Conservation (phyloP, 2,113 vertebrate species). For the Ondatra zibethicus region DNA sequence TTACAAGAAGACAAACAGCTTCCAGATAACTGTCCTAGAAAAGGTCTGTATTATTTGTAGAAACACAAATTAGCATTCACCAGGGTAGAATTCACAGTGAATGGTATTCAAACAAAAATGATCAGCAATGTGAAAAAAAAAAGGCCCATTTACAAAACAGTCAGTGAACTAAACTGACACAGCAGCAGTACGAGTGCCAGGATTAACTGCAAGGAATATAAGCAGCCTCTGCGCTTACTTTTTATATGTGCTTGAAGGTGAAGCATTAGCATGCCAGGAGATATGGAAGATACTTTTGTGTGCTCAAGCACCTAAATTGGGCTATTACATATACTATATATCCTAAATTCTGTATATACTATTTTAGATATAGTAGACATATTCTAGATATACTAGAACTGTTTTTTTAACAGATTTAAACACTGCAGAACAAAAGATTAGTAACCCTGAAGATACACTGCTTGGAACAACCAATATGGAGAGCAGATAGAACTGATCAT, state of each 20-base stretch:
- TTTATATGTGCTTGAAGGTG: neutral
- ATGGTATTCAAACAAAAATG: neutral
- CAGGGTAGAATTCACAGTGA: neutral
- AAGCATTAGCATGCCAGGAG: neutral
- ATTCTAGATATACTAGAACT: neutral
- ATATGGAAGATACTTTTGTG: neutral
- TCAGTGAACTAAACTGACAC: neutral
- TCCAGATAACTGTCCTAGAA: constrained; percentile 34
- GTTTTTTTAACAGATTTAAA: constrained; percentile 1
- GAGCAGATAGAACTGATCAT: neutral
- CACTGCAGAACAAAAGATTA: neutral
- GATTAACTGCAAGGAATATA: neutral
- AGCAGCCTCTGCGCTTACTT: neutral
- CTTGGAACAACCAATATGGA: neutral
- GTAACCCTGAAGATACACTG: neutral
- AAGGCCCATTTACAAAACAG: neutral
- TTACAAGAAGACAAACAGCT: constrained; percentile 2
- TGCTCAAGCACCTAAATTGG: neutral
- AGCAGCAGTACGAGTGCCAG: neutral
- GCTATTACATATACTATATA: too few relatives aligned
- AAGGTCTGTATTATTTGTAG: constrained; percentile 26
- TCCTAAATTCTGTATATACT: too few relatives aligned
- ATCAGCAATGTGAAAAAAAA: neutral
- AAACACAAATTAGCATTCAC: constrained; percentile 4
- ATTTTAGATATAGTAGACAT: too few relatives aligned